These are phyloP conservation scores for Telmatherina bonti DNA, from an alignment of 2,797 vertebrate species.

Conservation along the genomic window DNA sequence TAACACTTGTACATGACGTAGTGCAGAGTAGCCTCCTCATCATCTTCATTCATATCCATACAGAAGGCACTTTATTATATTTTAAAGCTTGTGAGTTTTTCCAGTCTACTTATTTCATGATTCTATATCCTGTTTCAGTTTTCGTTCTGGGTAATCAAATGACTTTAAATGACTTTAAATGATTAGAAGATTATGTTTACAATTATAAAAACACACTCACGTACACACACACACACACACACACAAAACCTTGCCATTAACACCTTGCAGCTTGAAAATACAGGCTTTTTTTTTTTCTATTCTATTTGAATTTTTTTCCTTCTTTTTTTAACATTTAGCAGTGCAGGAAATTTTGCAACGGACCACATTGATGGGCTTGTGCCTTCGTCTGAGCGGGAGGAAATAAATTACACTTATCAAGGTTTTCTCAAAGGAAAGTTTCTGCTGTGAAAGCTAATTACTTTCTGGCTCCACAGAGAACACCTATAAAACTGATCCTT, in stretches of 20 bases:
- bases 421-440: constrained; percentile 61
- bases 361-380: constrained; percentile 45
- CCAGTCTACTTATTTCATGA: background rate
- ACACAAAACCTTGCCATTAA: background rate
- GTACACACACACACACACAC: too few relatives aligned
- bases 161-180: too few relatives aligned
- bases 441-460: constrained; percentile 68
- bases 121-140: background rate
- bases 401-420: constrained; percentile 71
- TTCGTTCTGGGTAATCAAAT: background rate
- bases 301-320: too few relatives aligned
- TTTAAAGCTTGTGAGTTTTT: background rate
- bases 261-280: constrained; percentile 16
- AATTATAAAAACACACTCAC: too few relatives aligned
- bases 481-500: constrained; percentile 54
- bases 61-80: background rate
- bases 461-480: constrained; percentile 40
- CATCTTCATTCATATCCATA: constrained; percentile 11
- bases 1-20: constrained; percentile 33
- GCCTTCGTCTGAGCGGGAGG: constrained; percentile 49
- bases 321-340: background rate
- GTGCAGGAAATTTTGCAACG: constrained; percentile 30
- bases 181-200: too few relatives aligned
- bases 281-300: background rate
- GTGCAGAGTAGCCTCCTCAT: constrained; percentile 18